Percentiles rank a stretch among this genome's conserved stretches.
Evolutionary conservation across 64 coral and sea anemone genomes (phyloP).

Genomic region (Cladopsammia gracilis): DNA sequence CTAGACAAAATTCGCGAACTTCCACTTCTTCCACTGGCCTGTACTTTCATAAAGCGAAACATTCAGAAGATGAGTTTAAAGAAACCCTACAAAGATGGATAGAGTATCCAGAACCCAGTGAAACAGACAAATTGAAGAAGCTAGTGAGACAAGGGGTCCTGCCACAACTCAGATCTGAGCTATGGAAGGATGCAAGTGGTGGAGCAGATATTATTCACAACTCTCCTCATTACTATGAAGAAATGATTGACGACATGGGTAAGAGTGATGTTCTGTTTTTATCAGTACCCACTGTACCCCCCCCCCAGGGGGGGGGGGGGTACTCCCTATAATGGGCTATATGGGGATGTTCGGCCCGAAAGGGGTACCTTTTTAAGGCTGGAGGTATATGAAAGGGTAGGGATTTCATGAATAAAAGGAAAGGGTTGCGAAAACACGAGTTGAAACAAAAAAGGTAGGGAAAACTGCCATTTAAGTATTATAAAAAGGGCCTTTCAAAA

Average conservation of each 20-base stretch:
- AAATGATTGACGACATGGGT: constrained; percentile 85
- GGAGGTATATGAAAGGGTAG: too few relatives aligned
- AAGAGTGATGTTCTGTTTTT: not conserved
- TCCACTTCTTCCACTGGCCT: not conserved
- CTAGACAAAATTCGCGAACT: constrained; percentile 2
- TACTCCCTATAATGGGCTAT: too few relatives aligned
- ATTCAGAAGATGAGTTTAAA: constrained; percentile 79
- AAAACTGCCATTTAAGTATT: too few relatives aligned
- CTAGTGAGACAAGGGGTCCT: constrained; percentile 73
- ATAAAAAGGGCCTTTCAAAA: too few relatives aligned
- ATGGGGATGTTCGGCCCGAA: too few relatives aligned
- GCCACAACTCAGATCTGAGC: constrained; percentile 41
- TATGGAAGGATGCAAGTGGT: constrained; percentile 78
- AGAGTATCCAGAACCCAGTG: constrained; percentile 23
- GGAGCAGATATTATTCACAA: constrained; percentile 42
- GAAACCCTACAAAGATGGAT: constrained; percentile 67
- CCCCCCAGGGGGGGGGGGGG: too few relatives aligned
- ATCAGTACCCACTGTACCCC: too few relatives aligned
- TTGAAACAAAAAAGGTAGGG: too few relatives aligned
- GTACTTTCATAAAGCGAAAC: constrained; percentile 44
- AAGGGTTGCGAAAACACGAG: too few relatives aligned
- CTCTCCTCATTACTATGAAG: constrained; percentile 77
- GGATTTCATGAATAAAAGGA: too few relatives aligned
- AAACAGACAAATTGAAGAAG: constrained; percentile 61
- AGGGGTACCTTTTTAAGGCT: too few relatives aligned